A percentile compares a stretch with the other conserved stretches of the same genome.
These are phyloP conservation scores for Dendropsophus ebraccatus DNA, from an alignment of 2,113 vertebrate genomes.

Conservation along the genomic window DNA sequence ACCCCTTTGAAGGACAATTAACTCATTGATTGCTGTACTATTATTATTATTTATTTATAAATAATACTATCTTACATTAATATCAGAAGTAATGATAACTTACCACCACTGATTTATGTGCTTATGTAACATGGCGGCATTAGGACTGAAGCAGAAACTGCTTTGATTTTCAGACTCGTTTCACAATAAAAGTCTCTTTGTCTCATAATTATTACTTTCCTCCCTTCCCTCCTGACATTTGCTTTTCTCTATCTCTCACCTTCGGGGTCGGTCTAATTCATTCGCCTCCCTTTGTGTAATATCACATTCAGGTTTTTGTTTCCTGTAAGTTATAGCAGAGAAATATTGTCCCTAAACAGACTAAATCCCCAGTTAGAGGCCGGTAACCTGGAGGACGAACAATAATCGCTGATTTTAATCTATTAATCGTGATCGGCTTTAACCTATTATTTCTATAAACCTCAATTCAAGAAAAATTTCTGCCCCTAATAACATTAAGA, in stretches of 20 bases:
- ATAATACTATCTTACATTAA: background rate
- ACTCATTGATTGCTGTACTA: too few species aligned
- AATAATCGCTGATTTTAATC: too few species aligned
- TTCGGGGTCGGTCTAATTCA: constrained; percentile 52
- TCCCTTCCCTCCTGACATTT: constrained; percentile 2
- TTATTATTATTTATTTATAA: too few species aligned
- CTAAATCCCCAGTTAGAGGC: constrained; percentile 70
- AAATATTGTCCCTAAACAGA: constrained; percentile 68
- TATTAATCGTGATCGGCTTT: constrained; percentile 72
- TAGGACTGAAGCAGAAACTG: background rate
- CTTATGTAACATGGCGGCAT: background rate
- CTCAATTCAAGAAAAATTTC: constrained; percentile 63
- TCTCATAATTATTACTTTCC: constrained; percentile 43
- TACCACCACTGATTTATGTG: background rate
- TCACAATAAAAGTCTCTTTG: constrained; percentile 26
- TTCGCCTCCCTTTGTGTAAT: constrained; percentile 59
- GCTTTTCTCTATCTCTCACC: background rate
- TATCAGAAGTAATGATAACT: background rate
- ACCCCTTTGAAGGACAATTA: too few species aligned
- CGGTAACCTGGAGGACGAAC: constrained; percentile 62
- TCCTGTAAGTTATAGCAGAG: constrained; percentile 64
- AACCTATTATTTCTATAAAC: constrained; percentile 65
- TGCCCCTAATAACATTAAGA: background rate
- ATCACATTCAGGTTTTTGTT: constrained; percentile 44
- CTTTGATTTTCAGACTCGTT: background rate